Conservation (phyloP, 1,140 invertebrate species). For the Fopius arisanus region DNA sequence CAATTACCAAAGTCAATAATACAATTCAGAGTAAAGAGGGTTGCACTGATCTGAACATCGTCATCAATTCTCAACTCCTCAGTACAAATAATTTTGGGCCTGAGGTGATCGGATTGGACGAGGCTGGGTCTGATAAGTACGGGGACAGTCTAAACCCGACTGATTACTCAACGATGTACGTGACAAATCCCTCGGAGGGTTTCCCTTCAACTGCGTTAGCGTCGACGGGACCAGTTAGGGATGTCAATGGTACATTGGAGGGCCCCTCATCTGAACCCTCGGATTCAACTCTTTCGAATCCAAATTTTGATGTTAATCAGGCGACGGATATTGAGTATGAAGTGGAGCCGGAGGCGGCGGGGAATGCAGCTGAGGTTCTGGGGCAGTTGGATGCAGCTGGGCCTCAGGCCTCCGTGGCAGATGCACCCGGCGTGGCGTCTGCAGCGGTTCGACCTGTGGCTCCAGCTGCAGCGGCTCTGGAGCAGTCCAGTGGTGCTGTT, state of each 20-base stretch:
- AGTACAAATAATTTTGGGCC: constrained; percentile 50
- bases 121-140: constrained; percentile 35
- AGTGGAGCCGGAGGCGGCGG: background rate
- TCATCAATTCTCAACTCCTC: constrained; percentile 61
- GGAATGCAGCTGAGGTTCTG: background rate
- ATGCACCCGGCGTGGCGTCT: background rate
- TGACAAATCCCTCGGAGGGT: background rate
- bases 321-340: constrained; percentile 1
- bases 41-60: constrained; percentile 61
- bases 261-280: background rate
- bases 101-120: background rate
- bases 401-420: background rate
- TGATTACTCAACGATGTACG: background rate
- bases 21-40: constrained; percentile 60
- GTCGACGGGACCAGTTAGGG: constrained; percentile 20
- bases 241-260: constrained; percentile 18
- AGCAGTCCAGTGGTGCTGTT: constrained; percentile 2
- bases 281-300: background rate
- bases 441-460: background rate
- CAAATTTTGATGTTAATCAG: constrained; percentile 24
- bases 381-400: background rate
- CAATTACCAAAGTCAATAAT: constrained; percentile 58
- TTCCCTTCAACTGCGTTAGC: background rate
- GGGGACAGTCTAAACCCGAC: background rate
- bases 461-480: background rate